A percentile compares a stretch with the other conserved stretches of the same genome.
These are phyloP conservation scores for Collichthys lucidus DNA, from an alignment of 2,113 vertebrate species.

Conservation along the genomic window DNA sequence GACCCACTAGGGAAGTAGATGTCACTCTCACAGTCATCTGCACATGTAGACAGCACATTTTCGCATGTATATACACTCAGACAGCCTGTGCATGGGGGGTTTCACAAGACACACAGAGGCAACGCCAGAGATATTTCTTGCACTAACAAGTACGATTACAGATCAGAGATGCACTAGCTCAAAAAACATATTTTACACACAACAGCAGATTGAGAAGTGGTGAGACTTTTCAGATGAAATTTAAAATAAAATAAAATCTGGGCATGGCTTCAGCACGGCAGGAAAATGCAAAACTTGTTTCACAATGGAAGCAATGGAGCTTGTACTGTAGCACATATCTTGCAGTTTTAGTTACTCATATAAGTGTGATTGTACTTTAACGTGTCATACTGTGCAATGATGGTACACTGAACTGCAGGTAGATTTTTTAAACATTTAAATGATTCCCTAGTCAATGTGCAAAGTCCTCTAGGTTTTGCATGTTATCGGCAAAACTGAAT, in stretches of 20 bases:
- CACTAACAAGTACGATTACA: constrained; percentile 15
- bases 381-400: background rate
- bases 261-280: background rate
- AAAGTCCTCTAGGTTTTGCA: background rate
- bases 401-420: background rate
- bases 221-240: constrained; percentile 7
- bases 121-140: constrained; percentile 12
- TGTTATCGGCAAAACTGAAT: background rate
- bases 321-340: background rate
- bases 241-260: constrained; percentile 1
- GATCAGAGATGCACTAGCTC: background rate
- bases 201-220: constrained; percentile 6
- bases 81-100: constrained; percentile 14
- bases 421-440: background rate
- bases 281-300: constrained; percentile 22
- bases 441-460: background rate
- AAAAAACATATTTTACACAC: constrained; percentile 24
- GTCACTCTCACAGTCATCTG: constrained; percentile 71
- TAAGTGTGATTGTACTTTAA: background rate
- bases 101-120: background rate
- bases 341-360: constrained; percentile 6
- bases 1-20: constrained; percentile 69
- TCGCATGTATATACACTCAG: background rate
- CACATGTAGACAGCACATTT: constrained; percentile 48
- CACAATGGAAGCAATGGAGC: background rate